Conservation (phyloP, 1,140 invertebrate species). For the Dinoponera quadriceps region DNA sequence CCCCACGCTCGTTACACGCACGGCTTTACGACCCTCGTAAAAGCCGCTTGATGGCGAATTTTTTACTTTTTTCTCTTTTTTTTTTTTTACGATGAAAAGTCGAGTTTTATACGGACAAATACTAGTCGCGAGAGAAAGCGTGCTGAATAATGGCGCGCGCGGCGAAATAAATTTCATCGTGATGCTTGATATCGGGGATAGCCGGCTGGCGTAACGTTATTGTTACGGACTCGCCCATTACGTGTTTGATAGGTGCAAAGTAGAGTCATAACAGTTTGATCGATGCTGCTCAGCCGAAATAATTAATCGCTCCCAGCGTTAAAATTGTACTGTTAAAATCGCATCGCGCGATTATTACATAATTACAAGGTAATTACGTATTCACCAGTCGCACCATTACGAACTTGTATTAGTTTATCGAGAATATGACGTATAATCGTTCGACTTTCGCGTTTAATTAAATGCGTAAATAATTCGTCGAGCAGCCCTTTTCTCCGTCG, state of each 20-base stretch:
- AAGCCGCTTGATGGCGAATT: constrained; percentile 24
- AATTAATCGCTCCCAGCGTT: not conserved
- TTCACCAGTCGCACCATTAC: not conserved
- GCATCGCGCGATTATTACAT: not conserved
- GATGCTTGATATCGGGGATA: constrained; percentile 28
- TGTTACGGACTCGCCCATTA: constrained; percentile 26
- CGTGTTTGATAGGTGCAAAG: constrained; percentile 28
- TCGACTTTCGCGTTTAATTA: too few species aligned
- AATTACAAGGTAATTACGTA: not conserved
- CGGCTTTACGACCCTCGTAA: constrained; percentile 48
- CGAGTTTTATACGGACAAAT: constrained; percentile 50
- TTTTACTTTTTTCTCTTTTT: not conserved
- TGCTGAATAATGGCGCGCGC: constrained; percentile 21
- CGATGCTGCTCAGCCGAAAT: constrained; percentile 2
- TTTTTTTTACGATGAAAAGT: constrained; percentile 37
- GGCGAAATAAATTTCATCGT: constrained; percentile 43
- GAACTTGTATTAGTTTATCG: not conserved
- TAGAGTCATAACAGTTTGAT: constrained; percentile 26
- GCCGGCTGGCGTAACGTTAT: constrained; percentile 11
- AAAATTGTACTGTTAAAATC: not conserved
- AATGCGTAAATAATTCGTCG: too few species aligned
- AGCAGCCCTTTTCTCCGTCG: too few species aligned
- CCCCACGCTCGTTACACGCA: not conserved
- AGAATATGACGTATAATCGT: too few species aligned
- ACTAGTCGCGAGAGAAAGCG: constrained; percentile 14